Conservation (phyloP, 2,888 invertebrate species). For the Apeira syringaria region DNA sequence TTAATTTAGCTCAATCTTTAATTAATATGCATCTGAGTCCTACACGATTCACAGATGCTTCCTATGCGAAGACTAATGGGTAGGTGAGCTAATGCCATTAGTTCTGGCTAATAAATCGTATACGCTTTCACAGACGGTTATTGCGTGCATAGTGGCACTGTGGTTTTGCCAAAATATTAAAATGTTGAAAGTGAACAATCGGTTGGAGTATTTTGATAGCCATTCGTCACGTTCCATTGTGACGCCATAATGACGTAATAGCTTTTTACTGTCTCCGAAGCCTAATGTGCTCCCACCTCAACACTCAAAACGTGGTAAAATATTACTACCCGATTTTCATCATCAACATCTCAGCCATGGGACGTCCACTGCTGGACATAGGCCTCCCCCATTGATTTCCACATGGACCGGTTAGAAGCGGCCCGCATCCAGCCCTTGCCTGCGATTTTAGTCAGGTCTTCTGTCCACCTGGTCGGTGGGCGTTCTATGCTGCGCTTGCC, state of each 20-base stretch:
- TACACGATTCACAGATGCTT: conserved; percentile 5
- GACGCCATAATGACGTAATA: conserved; percentile 1
- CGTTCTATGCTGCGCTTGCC: too few relatives aligned
- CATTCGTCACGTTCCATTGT: too few relatives aligned
- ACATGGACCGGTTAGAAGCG: too few relatives aligned
- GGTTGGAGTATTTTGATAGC: neutral
- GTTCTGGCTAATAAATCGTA: conserved; percentile 32
- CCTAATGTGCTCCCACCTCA: too few relatives aligned
- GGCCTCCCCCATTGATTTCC: too few relatives aligned
- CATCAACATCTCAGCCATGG: too few relatives aligned
- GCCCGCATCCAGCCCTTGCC: too few relatives aligned
- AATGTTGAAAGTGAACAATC: conserved; percentile 24
- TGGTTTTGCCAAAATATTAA: conserved; percentile 24
- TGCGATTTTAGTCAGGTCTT: too few relatives aligned
- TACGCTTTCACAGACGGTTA: conserved; percentile 28
- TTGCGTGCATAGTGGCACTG: conserved; percentile 30
- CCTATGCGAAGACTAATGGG: conserved; percentile 5
- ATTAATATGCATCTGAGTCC: neutral
- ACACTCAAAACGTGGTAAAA: too few relatives aligned
- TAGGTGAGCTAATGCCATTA: conserved; percentile 20
- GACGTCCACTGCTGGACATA: too few relatives aligned
- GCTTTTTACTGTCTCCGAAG: neutral
- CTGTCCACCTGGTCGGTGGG: too few relatives aligned
- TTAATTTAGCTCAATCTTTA: neutral
- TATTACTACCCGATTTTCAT: too few relatives aligned